Base-by-base conservation (phyloP, 2,797 vertebrate genomes). In the Chiropotes sagulatus region DNA sequence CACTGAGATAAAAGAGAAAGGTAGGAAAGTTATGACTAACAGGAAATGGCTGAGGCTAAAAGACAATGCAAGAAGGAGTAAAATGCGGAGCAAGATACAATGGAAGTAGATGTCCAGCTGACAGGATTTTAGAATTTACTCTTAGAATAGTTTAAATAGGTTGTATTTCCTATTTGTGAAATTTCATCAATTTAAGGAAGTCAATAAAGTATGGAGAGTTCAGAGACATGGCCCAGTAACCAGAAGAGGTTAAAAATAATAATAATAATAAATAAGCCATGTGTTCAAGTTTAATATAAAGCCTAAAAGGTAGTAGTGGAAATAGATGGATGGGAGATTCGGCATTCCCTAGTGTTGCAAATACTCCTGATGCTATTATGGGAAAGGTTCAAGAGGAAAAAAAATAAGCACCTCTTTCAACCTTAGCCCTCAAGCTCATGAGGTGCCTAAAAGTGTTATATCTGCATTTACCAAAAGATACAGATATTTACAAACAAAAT, bases 1-100 rank as follows among this genome's bases (percentile, higher is more conserved):
- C 11, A 91, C 73, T 88, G 83, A 96, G 94, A 94, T 95, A 79
- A 97, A 95, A 90, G 79, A 39, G 22, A 15, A 94, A 91, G 78
- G 14, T 11, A 48, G 11, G 48, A n/a, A 80, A 50, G n/a, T 52
- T 80, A 88, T 0, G 19, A 84, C 41, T 73, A 86, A 90, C 12
- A 87, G 46, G n/a, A 97, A 95, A 95, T 78, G 73, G 70, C 54
- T 46, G 93, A 72, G 19, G 13, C 44, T 91, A 64, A 73, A 81
- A 75, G 50, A 93, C 52, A 8, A 90, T 58, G 33, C 72, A 81
- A 94, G 44, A 33, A 82, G 39, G 8, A 95, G 73, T 70, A 86
- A 93, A 92, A 91, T 13, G 46, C 90, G 54, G 39, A 93, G 58
- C 52, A 81, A 67, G 67, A 41, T n/a, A 92, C 39, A 87, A 73